Conservation (phyloP, 2,888 invertebrate genomes). For the Steinernema carpocapsae region DNA sequence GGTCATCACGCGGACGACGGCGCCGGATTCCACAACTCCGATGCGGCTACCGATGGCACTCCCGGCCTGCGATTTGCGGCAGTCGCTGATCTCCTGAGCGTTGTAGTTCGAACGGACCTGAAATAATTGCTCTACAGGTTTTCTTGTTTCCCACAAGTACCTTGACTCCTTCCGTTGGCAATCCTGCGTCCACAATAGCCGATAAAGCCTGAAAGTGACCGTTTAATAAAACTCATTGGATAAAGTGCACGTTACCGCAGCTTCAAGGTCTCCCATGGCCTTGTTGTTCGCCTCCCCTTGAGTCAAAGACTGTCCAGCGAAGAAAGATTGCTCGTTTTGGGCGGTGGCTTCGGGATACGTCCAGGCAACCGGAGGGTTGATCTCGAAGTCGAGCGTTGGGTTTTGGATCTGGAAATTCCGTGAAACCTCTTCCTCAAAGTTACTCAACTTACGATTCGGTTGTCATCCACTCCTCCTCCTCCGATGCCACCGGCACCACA, state of each 20-base stretch:
- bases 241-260: slow-evolving; percentile 24
- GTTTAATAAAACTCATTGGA: neutral
- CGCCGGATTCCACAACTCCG: slow-evolving; percentile 13
- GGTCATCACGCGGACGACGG: neutral
- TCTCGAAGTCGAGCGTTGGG: slow-evolving; percentile 33
- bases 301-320: slow-evolving; percentile 36
- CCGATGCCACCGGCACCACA: slow-evolving; percentile 19
- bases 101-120: slow-evolving; percentile 9
- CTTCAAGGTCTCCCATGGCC: slow-evolving; percentile 36
- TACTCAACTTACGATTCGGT: slow-evolving; percentile 2
- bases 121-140: no score
- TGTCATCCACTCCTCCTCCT: neutral
- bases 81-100: slow-evolving; percentile 36
- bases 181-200: slow-evolving; percentile 10
- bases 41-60: neutral
- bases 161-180: slow-evolving; percentile 28
- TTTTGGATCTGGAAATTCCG: slow-evolving; percentile 23
- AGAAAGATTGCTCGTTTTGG: neutral
- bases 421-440: no score
- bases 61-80: slow-evolving; percentile 16
- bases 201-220: slow-evolving; percentile 29
- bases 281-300: slow-evolving; percentile 35
- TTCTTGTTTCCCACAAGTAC: neutral
- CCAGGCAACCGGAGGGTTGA: slow-evolving; percentile 39
- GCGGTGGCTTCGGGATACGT: slow-evolving; percentile 38